phyloP scores from a whole-genome alignment of 1,140 invertebrate species.

The Zeugodacus cucurbitae region DNA sequence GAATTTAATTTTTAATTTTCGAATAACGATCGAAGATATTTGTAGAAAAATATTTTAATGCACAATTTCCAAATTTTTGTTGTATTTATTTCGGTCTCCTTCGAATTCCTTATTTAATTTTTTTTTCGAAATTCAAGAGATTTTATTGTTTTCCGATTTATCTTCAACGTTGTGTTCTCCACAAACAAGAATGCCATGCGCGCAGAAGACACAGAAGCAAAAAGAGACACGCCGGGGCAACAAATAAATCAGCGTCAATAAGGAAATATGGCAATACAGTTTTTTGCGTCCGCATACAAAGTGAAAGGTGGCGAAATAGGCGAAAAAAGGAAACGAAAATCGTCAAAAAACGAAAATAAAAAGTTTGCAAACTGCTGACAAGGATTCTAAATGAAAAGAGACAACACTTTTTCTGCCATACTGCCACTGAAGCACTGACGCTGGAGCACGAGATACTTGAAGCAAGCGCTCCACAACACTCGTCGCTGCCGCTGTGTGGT shows the following conservation, averaged over 20 bases:
- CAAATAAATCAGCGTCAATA: neutral
- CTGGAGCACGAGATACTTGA: neutral
- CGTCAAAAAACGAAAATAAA: neutral
- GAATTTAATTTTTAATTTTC: no score
- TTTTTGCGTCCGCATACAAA: neutral
- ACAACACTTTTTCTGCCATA: constrained; percentile 2
- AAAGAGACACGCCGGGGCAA: neutral
- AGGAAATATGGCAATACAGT: neutral
- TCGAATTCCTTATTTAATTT: neutral
- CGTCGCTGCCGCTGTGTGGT: neutral
- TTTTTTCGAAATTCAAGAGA: no score
- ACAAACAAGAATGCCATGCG: no score
- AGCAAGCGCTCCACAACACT: neutral
- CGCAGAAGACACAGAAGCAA: neutral
- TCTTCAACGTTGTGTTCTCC: no score
- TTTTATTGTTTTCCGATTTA: neutral
- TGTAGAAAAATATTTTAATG: no score
- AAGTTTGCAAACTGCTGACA: constrained; percentile 26
- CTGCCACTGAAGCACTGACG: neutral
- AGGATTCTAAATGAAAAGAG: neutral
- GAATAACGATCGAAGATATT: no score
- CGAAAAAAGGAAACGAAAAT: neutral
- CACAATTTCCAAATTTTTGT: neutral
- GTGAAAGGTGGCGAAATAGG: neutral
- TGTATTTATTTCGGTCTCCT: neutral